Base-by-base conservation (phyloP, 2,888 invertebrate genomes). In the Dastarcus helophoroides region DNA sequence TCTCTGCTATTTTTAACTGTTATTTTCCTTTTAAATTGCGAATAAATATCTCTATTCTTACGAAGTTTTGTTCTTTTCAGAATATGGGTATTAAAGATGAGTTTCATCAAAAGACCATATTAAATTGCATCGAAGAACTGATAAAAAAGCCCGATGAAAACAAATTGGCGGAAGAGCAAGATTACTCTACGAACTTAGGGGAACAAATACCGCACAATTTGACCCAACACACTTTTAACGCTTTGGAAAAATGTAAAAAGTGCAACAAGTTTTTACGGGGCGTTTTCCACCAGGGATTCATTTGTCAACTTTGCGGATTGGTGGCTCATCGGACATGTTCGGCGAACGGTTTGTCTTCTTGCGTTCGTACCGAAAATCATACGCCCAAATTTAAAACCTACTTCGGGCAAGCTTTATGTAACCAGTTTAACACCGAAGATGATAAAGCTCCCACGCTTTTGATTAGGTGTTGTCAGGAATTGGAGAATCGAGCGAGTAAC, bases 1-100 rank as follows among this genome's bases (percentile, higher is more conserved):
- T n/a, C n/a, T n/a, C n/a, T n/a, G n/a, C n/a, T n/a, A n/a, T n/a
- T n/a, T n/a, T n/a, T n/a, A n/a, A n/a, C n/a, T n/a, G n/a, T n/a
- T n/a, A n/a, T n/a, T n/a, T n/a, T n/a, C n/a, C n/a, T n/a, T n/a
- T n/a, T n/a, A n/a, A n/a, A n/a, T n/a, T n/a, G n/a, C n/a, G n/a
- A n/a, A n/a, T n/a, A n/a, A n/a, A n/a, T n/a, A n/a, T n/a, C n/a
- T n/a, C n/a, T n/a, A n/a, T n/a, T n/a, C n/a, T n/a, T n/a, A n/a
- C n/a, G n/a, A n/a, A 28, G 21, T 23, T 21, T 14, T 29, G 39
- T 41, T 39, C 40, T 35, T 64, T 64, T 22, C 60, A 81, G 80
- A 73, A 69, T 53, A 75, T 80, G 74, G 79, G 79, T 41, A 76
- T 81, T 48, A 73, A 74, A 53, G 79, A 80, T 62, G 75, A 76